Base-by-base conservation (phyloP, 2,797 vertebrate genomes). In the Eptatretus atami region DNA sequence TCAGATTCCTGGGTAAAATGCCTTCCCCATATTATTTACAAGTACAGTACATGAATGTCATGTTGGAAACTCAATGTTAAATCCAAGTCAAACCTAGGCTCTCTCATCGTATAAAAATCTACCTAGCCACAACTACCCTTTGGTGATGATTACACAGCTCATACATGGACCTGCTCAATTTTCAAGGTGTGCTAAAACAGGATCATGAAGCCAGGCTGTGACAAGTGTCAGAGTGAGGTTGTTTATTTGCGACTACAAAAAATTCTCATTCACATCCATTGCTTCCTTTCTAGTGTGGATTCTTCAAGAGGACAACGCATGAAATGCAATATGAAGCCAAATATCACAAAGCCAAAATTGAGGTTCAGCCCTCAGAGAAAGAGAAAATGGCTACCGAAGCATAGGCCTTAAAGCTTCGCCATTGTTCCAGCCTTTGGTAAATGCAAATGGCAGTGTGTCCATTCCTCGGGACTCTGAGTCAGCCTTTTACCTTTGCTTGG, bases 321-420 rank as follows among this genome's bases (percentile, higher is more conserved):
- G 83, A 86, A 14, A 52, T 53, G 77, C 80, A 87, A 71, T 85
- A 79, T 64, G 79, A 90, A 75, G 81, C 85, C 70, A 80, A 83
- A 64, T 90, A 84, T 82, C 87, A 92, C 76, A 94, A 88, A 82
- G 88, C 90, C 81, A 81, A 96, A 80, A 87, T 92, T 83, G 83
- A 86, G 77, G 75, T 84, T 83, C 86, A 95, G 81, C 83, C 86
- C 5, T 93, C 90, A 81, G 86, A 92, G 81, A 92, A 86, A 85
- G 86, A 95, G 73, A 86, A 86, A 77, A 82, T 86, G 76, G 82
- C 82, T 77, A 80, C 84, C 74, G 90, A 96, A 80, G 84, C 83
- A 71, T 94, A 93, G 78, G 80, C 77, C 75, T 78, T 74, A 77
- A 44, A 44, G 31, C 78, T 65, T 70, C 76, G 75, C 68, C 78